Evolutionary conservation across 2,888 invertebrate species (phyloP).

Genomic region (Limnephilus auricula): DNA sequence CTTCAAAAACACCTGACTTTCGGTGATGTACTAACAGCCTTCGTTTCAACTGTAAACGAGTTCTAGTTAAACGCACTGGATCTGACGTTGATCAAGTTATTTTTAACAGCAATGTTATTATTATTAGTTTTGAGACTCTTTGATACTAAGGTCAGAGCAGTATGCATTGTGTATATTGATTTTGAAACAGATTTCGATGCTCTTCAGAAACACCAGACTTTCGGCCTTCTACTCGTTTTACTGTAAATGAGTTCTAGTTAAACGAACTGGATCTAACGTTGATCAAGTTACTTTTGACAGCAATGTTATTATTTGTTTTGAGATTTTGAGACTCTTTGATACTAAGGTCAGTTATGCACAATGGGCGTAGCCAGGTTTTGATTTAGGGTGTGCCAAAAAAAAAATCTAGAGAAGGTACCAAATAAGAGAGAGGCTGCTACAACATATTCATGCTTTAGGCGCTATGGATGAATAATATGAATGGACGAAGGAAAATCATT

Average conservation of each 20-base stretch:
- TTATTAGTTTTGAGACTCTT: not conserved
- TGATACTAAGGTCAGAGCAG: not conserved
- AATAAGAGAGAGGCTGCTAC: no score
- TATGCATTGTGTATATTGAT: not conserved
- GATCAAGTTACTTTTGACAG: not conserved
- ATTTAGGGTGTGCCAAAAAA: no score
- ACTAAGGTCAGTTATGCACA: not conserved
- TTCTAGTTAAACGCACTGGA: not conserved
- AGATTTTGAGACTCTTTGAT: not conserved
- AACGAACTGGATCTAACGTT: not conserved
- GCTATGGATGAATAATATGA: no score
- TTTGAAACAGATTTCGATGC: no score
- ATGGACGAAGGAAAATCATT: no score
- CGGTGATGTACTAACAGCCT: not conserved
- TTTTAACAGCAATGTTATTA: not conserved
- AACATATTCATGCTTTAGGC: no score
- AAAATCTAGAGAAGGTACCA: no score
- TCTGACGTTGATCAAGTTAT: not conserved
- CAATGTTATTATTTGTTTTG: not conserved
- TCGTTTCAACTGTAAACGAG: not conserved
- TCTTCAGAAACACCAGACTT: not conserved
- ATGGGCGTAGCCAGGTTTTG: no score
- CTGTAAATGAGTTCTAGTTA: not conserved
- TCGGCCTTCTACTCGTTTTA: not conserved
- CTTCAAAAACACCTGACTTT: not conserved